Evolutionary conservation across 2,113 vertebrate species (phyloP), one percentile per base, ranked within the genome.

Genomic region (Atractosteus spatula): DNA sequence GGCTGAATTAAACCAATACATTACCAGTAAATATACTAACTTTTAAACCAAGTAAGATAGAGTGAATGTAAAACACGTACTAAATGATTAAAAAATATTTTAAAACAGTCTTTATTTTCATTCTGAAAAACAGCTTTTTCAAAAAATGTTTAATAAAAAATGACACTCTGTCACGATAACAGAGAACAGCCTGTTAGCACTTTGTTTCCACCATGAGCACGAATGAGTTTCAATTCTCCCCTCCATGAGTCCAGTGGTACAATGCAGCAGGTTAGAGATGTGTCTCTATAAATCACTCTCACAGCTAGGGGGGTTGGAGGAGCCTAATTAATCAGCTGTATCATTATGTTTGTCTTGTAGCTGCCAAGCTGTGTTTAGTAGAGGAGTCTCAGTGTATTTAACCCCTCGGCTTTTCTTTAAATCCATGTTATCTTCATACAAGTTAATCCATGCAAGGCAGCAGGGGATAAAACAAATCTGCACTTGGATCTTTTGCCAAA

Each of bases 331-430:
- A 94, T 95, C 93, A 93, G 84, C 86, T 82, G 86, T 89, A 91
- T 92, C 91, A 91, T 94, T 92, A 87, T 93, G 91, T 93, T 93
- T 90, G 89, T 90, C 93, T 93, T 94, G 90, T 88, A 91, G 88
- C 91, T 91, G 90, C 89, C 90, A 91, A 83, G 85, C 87, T 89
- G 87, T 88, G 91, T 93, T 93, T 82, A 77, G 90, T 84, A 90
- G 90, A 59, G 59, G 62, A 87, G 85, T 88, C 86, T 88, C 89
- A 82, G 88, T 91, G 85, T 88, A 86, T 92, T 92, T 93, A 91
- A 92, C 91, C 89, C 78, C 74, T 78, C 85, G 84, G 87, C 87
- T 90, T 84, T 89, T 88, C 73, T 75, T 71, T 66, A 75, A 71
- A 66, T 42, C 54, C 55, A 51, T 71, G 74, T 70, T 75, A 70